Evolutionary conservation across 2,888 invertebrate genomes (phyloP), one percentile per base, ranked within the genome.

Genomic region (Thumatha senex): DNA sequence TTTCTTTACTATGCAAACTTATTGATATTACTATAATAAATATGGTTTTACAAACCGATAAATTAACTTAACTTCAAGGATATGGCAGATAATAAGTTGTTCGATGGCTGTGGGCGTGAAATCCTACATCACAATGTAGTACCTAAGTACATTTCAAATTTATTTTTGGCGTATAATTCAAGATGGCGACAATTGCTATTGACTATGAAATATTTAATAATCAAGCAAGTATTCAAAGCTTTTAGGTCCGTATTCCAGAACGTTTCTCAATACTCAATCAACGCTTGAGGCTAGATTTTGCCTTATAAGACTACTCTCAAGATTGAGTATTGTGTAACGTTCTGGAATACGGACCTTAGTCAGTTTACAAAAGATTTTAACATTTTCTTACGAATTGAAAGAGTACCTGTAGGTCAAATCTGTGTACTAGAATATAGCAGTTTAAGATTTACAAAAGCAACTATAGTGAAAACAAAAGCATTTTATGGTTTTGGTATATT

Each of bases 161-260:
- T 73, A 76, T 78, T 74, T 72, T 76, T 71, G 71, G 60, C 67
- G 44, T 63, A 69, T 70, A 67, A 64, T 61, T 66, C 58, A 61
- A 72, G 60, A 68, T 66, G 61, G 65, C 57, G 54, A 53, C 56
- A 30, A 48, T 51, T 55, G 51, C 51, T 55, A 50, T 54, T 48
- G 36, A 49, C 46, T 56, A 48, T 45, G 50, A 62, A 60, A 54
- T 54, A 58, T 53, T 48, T 53, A 56, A 62, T 24, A 2, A 53
- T 47, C n/a, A n/a, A n/a, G n/a, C n/a, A 42, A 50, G 38, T 51
- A 30, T 42, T 52, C 34, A 54, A 46, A 51, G 46, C 40, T 59
- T 51, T 18, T 40, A 51, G 35, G 48, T 31, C 35, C 36, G 42
- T 43, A 41, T n/a, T n/a, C n/a, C n/a, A n/a, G n/a, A 24, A 24